phyloP scores from a whole-genome alignment of 2,797 vertebrate genomes.

The Malacoctenus gilli region DNA sequence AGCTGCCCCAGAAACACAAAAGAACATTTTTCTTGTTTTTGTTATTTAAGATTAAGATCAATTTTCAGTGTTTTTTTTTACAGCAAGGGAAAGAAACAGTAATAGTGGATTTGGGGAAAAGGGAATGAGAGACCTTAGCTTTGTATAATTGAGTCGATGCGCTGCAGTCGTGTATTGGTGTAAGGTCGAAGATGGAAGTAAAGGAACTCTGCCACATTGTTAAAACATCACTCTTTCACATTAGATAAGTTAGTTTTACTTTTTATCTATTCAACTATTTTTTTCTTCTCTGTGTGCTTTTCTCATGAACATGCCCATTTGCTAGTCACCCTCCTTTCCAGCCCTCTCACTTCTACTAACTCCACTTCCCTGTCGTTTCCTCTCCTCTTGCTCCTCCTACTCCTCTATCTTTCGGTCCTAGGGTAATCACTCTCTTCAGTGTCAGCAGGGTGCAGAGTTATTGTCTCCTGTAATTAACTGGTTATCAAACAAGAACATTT shows the following conservation, averaged over 20 bases:
- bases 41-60: slow-evolving; percentile 67
- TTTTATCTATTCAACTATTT: slow-evolving; percentile 3
- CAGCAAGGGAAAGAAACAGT: slow-evolving; percentile 21
- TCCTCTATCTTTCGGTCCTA: slow-evolving; percentile 32
- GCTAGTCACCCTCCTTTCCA: not conserved
- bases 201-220: slow-evolving; percentile 28
- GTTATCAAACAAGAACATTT: slow-evolving; percentile 95
- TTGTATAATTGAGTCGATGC: slow-evolving; percentile 60
- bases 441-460: slow-evolving; percentile 83
- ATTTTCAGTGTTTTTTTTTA: slow-evolving; percentile 52
- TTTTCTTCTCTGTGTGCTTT: not conserved
- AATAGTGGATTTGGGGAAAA: slow-evolving; percentile 44
- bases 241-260: not conserved
- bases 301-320: not conserved
- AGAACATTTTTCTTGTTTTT: slow-evolving; percentile 63
- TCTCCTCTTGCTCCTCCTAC: slow-evolving; percentile 12
- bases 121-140: slow-evolving; percentile 26
- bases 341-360: slow-evolving; percentile 7
- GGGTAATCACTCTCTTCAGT: slow-evolving; percentile 78
- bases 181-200: slow-evolving; percentile 38
- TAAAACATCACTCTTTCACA: slow-evolving; percentile 22
- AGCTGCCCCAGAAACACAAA: slow-evolving; percentile 67
- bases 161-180: slow-evolving; percentile 33
- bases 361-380: slow-evolving; percentile 19
- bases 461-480: slow-evolving; percentile 93